Evolutionary conservation across 2,113 vertebrate species (phyloP), one percentile per base, ranked within the genome.

Genomic region (Tichodroma muraria): DNA sequence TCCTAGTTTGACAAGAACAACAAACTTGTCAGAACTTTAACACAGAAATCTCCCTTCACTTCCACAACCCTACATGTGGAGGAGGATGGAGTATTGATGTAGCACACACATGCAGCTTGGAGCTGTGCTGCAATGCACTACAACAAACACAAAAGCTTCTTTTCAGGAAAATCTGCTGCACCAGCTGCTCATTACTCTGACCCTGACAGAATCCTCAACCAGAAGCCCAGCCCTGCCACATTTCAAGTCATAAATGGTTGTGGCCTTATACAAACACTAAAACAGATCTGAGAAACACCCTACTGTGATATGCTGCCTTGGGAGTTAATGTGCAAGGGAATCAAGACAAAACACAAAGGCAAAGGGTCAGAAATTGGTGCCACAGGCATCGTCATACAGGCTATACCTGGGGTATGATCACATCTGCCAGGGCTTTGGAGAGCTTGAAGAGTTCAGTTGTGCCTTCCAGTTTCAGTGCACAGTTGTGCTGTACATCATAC

Each of bases 401-500:
- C 38, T 30, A 0, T 89, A 99, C 99, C 99, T 99, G 99, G 25
- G 99, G 99, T 94, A 99, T 99, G 94, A 99, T 98, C 52, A 99
- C 97, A 93, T 99, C 99, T 2, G 99, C 99, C 95, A 99, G 77
- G 8, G 99, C 99, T 89, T 99, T 98, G 80, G 99, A 99, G 78
- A 99, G 98, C 49, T 97, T 98, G 83, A 99, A 98, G 70, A 99
- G 97, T 50, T 99, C 99, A 59, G 98, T 96, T 15, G 98, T 99
- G 97, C 99, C 99, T 97, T 99, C 98, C 88, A 99, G 98, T 38
- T 98, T 98, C 88, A 99, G 98, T 0, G 98, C 96, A 15, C 97
- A 96, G 85, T 99, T 99, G 98, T 99, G 99, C 93, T 99, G 99
- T 6, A 99, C 98, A 13, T 99, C 99, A 10, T 99, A 99, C 91